Evolutionary conservation across 2,113 vertebrate genomes (phyloP).

Genomic region (Phalacrocorax carbo): DNA sequence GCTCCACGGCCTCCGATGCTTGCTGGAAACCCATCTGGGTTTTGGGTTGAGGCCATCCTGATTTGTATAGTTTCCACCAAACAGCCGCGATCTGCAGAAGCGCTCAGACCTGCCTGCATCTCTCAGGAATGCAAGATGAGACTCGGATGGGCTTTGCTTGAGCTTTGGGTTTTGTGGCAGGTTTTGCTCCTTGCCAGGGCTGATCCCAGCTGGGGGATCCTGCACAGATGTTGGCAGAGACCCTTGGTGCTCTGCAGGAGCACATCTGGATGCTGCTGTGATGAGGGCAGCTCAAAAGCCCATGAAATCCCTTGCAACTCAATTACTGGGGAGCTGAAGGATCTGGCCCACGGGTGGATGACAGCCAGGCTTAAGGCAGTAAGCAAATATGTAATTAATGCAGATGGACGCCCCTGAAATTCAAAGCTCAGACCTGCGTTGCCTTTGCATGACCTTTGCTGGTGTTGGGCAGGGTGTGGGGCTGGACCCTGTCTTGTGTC

Average conservation of each 20-base stretch:
- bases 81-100: not conserved
- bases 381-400: accelerated
- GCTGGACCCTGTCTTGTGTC: not conserved
- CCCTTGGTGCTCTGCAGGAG: not conserved
- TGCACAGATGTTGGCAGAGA: not conserved
- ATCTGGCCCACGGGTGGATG: accelerated
- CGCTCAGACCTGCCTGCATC: not conserved
- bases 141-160: not conserved
- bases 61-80: not conserved
- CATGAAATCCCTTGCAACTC: not conserved
- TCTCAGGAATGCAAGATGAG: accelerated
- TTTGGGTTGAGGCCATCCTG: accelerated
- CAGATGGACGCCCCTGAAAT: not conserved
- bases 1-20: accelerated
- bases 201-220: not conserved
- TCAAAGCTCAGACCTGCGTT: too few species aligned
- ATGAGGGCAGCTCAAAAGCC: not conserved
- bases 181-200: not conserved
- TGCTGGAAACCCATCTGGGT: not conserved
- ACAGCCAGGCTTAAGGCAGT: not conserved
- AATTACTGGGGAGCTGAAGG: accelerated
- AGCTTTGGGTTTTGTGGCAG: not conserved
- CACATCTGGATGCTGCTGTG: not conserved
- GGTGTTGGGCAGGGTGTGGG: accelerated
- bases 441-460: not conserved